Evolutionary conservation across 2,113 vertebrate genomes (phyloP), one percentile per base, ranked within the genome.

Genomic region (Callipepla squamata): DNA sequence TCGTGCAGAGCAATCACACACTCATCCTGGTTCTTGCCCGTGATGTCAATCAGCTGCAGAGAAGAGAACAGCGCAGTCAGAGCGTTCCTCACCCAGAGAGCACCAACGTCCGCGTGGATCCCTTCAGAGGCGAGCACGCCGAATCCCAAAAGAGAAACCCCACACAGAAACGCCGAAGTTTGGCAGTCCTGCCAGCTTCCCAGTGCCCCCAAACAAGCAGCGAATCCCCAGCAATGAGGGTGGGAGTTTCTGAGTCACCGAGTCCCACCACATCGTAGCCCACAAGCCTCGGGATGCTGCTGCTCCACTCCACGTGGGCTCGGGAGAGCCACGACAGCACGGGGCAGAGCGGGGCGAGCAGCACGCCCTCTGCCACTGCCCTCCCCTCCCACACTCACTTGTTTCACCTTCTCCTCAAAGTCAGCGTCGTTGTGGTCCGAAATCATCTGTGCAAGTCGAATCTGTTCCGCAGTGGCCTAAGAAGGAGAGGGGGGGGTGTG

Each of bases 391-490:
- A 65, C 8, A 98, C 97, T 98, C 95, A 99, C 99, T 98, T 99
- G 99, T 98, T 99, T 99, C 96, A 99, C 99, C 94, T 99, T 99
- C 97, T 99, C 99, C 95, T 99, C 99, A 98, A 99, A 99, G 98
- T 99, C 99, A 96, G 99, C 99, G 87, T 99, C 99, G 26, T 99
- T 99, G 97, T 99, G 99, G 98, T 99, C 99, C 59, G 99, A 99
- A 97, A 99, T 99, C 99, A 99, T 99, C 98, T 99, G 99, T 94
- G 99, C 99, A 92, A 99, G 98, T 98, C 99, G 98, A 96, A 99
- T 99, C 97, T 99, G 99, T 98, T 99, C 99, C 8, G 99, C 99
- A 51, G 99, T 99, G 88, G 99, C 99, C 99, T 99, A 92, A 36
- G 36, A 63, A 59, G 42, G 42, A 70, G 34, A 92, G 1, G 2